These are phyloP conservation scores for Forbesichthys papilliferus DNA, from an alignment of 2,113 vertebrate species.

Conservation along the genomic window DNA sequence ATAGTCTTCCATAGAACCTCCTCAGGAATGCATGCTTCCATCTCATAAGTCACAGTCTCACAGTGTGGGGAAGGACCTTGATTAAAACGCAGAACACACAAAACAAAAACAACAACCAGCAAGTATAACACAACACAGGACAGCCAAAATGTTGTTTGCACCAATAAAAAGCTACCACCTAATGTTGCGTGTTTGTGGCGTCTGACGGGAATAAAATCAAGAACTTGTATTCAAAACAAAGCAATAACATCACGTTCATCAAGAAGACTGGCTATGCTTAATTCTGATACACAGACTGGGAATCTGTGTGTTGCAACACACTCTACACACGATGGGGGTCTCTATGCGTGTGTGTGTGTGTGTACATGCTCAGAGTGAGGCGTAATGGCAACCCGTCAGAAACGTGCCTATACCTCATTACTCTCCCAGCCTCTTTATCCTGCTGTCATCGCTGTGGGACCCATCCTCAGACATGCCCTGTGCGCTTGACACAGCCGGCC, in stretches of 20 bases:
- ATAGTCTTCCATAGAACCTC: too few relatives aligned
- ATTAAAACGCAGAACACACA: background rate
- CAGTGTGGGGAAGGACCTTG: conserved; percentile 1
- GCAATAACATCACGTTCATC: background rate
- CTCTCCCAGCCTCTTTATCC: conserved; percentile 69
- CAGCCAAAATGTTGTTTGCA: too few relatives aligned
- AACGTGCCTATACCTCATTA: conserved; percentile 69
- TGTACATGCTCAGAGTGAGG: conserved; percentile 22
- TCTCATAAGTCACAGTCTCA: conserved; percentile 32
- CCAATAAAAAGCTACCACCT: too few relatives aligned
- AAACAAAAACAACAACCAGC: background rate
- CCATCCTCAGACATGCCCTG: conserved; percentile 69
- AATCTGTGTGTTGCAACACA: conserved; percentile 12
- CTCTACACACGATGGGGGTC: background rate
- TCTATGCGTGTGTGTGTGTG: conserved; percentile 4
- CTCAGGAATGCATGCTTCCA: background rate
- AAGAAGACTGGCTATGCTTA: background rate
- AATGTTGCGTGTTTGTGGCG: too few relatives aligned
- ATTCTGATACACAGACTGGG: conserved; percentile 1
- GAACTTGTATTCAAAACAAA: background rate
- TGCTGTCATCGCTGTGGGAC: conserved; percentile 63
- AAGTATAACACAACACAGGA: background rate
- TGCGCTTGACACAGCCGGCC: conserved; percentile 73
- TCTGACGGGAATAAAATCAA: background rate
- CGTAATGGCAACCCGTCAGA: conserved; percentile 71